A percentile compares a stretch with the other conserved stretches of the same genome.
These are phyloP conservation scores for Otolemur crassicaudatus DNA, from an alignment of 2,797 vertebrate genomes.

Conservation along the genomic window DNA sequence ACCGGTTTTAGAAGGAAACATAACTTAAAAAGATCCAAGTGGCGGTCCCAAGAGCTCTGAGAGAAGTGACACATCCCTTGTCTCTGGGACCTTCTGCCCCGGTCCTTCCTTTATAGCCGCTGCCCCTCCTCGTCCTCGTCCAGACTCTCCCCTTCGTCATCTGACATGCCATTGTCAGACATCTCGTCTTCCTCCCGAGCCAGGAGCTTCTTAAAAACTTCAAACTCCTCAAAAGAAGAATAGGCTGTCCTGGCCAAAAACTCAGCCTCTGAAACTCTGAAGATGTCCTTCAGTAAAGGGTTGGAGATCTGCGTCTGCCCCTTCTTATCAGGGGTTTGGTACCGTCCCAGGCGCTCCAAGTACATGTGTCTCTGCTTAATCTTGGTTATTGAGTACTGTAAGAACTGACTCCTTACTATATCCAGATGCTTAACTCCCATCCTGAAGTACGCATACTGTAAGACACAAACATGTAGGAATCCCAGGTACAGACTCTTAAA, in stretches of 20 bases:
- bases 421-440: conserved; percentile 94
- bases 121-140: conserved; percentile 18
- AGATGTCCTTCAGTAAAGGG: conserved; percentile 91
- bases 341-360: conserved; percentile 94
- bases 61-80: accelerated
- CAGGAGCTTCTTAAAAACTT: conserved; percentile 93
- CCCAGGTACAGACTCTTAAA: not conserved
- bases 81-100: conserved; percentile 73
- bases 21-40: not conserved
- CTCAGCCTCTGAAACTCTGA: conserved; percentile 86
- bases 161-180: not conserved
- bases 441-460: conserved; percentile 96
- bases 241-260: conserved; percentile 90
- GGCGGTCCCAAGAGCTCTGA: not conserved
- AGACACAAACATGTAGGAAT: conserved; percentile 19
- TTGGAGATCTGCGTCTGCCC: conserved; percentile 91
- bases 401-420: conserved; percentile 91
- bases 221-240: conserved; percentile 91
- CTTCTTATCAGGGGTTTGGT: conserved; percentile 94
- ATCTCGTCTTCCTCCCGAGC: conserved; percentile 89
- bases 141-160: not conserved
- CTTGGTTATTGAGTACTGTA: conserved; percentile 89
- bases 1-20: not conserved
- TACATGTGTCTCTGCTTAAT: conserved; percentile 92
- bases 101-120: conserved; percentile 73